Conservation (phyloP, 2,113 vertebrate genomes). For the Callipepla californica region DNA sequence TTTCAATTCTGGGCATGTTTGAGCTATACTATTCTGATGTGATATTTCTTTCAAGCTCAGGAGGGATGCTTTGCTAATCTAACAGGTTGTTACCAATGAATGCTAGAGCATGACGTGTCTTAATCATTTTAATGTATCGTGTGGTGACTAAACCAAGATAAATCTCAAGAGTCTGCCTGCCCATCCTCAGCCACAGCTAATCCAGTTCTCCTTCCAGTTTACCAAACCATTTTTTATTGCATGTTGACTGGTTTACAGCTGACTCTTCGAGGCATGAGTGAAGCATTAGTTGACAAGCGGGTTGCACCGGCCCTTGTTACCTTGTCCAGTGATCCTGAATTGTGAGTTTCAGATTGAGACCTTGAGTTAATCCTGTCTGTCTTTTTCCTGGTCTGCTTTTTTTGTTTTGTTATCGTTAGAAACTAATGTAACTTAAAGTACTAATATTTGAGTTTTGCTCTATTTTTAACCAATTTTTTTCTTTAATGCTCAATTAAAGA, state of each 20-base stretch:
- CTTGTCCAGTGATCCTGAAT: conserved; percentile 99
- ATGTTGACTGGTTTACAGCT: conserved; percentile 98
- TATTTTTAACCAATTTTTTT: conserved; percentile 30
- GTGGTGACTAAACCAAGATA: conserved; percentile 77
- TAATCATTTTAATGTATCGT: conserved; percentile 74
- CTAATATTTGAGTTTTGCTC: conserved; percentile 55
- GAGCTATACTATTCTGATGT: conserved; percentile 64
- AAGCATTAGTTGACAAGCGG: conserved; percentile 99
- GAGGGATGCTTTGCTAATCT: conserved; percentile 81
- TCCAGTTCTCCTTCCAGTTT: conserved; percentile 79
- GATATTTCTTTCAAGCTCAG: conserved; percentile 78
- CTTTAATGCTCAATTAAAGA: conserved; percentile 55
- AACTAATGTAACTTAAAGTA: conserved; percentile 73
- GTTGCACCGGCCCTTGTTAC: conserved; percentile 99
- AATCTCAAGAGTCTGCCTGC: conserved; percentile 78
- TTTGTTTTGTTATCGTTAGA: conserved; percentile 73
- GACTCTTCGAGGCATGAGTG: conserved; percentile 98
- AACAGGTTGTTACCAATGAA: conserved; percentile 75
- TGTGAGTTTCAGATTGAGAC: conserved; percentile 95
- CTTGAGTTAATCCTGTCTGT: conserved; percentile 81
- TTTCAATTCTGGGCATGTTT: not conserved
- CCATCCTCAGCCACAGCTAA: conserved; percentile 85
- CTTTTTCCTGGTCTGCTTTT: conserved; percentile 77
- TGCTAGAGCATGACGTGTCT: conserved; percentile 74
- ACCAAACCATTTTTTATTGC: conserved; percentile 90